Evolutionary conservation across 2,113 vertebrate species (phyloP).

Genomic region (Menidia beryllina): DNA sequence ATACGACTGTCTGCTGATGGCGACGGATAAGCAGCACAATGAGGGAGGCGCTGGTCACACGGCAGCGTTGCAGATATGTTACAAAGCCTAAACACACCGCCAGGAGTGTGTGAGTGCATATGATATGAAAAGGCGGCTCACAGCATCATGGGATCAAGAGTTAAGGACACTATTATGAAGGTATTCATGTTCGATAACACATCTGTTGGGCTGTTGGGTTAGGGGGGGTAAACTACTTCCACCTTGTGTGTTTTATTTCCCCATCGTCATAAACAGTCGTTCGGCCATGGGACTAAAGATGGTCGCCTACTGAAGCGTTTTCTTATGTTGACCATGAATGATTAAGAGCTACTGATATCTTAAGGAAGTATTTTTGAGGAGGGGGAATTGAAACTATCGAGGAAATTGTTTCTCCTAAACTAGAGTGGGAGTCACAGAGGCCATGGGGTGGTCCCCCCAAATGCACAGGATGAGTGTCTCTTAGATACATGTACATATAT

Average conservation of each 20-base stretch:
- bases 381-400: conserved; percentile 17
- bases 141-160: conserved; percentile 65
- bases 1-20: conserved; percentile 45
- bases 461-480: conserved; percentile 77
- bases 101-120: conserved; percentile 50
- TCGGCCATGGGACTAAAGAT: conserved; percentile 41
- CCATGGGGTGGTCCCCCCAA: conserved; percentile 46
- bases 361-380: conserved; percentile 27
- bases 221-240: conserved; percentile 14
- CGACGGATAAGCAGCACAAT: conserved; percentile 67
- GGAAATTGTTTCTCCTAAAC: conserved; percentile 39
- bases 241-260: conserved; percentile 25
- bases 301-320: conserved; percentile 24
- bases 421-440: conserved; percentile 35
- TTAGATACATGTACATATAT: conserved; percentile 81
- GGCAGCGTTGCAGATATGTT: conserved; percentile 74
- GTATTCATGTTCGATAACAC: background rate
- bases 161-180: conserved; percentile 52
- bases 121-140: conserved; percentile 71
- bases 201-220: background rate
- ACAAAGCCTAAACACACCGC: conserved; percentile 68
- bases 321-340: conserved; percentile 2
- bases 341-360: conserved; percentile 33
- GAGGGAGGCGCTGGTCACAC: conserved; percentile 59
- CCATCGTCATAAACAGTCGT: conserved; percentile 56